Base-by-base conservation (phyloP, 2,888 invertebrate species). In the Parnassius mnemosyne region DNA sequence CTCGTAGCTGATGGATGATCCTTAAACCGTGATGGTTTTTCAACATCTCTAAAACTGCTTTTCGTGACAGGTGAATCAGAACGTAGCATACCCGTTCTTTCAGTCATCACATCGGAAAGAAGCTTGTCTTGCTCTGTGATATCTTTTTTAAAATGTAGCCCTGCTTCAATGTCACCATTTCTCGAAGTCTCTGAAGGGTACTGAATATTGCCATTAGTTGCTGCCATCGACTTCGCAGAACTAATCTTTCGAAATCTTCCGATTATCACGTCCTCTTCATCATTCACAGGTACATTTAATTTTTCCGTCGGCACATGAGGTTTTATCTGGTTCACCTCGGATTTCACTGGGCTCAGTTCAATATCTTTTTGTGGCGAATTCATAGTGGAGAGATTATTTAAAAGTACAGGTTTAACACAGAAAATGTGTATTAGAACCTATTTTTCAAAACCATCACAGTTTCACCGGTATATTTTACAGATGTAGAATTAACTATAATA, bases 11-110 rank as follows among this genome's bases (percentile, higher is more conserved):
- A 93, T 3, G 93, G 93, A 49, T 88, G 89, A 71, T 94, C 93
- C 75, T 89, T 93, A 69, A 94, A 94, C 64, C 94, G 83, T 0
- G 93, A 93, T 0, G 93, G 93, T 76, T 93, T 94, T 71, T 94
- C 94, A 7, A 88, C 73, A 76, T 94, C 93, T 53, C 94, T 90
- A 74, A 94, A 93, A 77, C 94, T 94, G 74, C 94, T 94, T 74
- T 94, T 94, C 5, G 93, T 93, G 20, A 85, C 72, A 0, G 83
- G 80, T 1, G 81, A 79, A 62, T 71, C 79, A 1, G 77, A 67
- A n/a, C 76, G 77, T 25, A 79, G 67, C 20, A 79, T 68, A 10
- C 77, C 57, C 2, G 71, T 68, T 1, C 78, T 81, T 64, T 83
- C 84, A 2, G 71, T 76, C 25, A 71, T 69, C 10, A 71, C 53